Base-by-base conservation (phyloP, 2,797 vertebrate species). In the Cossypha heuglini region DNA sequence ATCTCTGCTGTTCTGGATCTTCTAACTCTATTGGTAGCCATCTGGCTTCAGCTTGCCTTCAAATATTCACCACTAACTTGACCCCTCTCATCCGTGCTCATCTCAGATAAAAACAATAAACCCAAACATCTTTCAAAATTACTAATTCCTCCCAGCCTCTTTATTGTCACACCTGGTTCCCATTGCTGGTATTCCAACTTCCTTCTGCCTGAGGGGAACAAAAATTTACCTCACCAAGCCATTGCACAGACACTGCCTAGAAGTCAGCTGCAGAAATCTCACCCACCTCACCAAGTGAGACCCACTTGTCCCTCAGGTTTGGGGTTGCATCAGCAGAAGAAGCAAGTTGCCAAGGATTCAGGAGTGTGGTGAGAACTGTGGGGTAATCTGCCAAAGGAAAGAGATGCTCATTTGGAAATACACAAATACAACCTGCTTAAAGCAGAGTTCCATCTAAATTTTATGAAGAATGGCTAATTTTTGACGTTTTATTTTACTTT, bases 1-100 rank as follows among this genome's bases (percentile, higher is more conserved):
- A 1, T 24, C 45, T 46, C 37, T 52, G 28, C 62, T 71, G 29
- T 59, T 78, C 69, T 73, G 62, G 21, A 40, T 37, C 24, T 38
- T 52, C 80, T n/a, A 11, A 42, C 24, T 42, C 10, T 16, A 29
- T 28, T 37, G 11, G 4, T 26, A 68, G 22, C 11, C n/a, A 46
- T 6, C 3, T 45, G 28, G 16, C 26, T 37, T 31, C 33, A 67
- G 31, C 22, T 28, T 45, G 26, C 55, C 11, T 63, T 64, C 33
- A 67, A 86, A 75, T 59, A 74, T 26, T 74, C 35, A 28, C 29
- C 48, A 40, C 12, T 29, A 45, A 7, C 29, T 52, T 14, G 4
- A 59, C 5, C 16, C 20, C 26, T 84, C 26, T 31, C 11, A 59
- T 29, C 20, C 0, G 0, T 46, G 17, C 14, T 37, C 22, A 51